These are phyloP conservation scores for Cyclophora punctaria DNA, from an alignment of 2,888 invertebrate genomes.

Conservation along the genomic window DNA sequence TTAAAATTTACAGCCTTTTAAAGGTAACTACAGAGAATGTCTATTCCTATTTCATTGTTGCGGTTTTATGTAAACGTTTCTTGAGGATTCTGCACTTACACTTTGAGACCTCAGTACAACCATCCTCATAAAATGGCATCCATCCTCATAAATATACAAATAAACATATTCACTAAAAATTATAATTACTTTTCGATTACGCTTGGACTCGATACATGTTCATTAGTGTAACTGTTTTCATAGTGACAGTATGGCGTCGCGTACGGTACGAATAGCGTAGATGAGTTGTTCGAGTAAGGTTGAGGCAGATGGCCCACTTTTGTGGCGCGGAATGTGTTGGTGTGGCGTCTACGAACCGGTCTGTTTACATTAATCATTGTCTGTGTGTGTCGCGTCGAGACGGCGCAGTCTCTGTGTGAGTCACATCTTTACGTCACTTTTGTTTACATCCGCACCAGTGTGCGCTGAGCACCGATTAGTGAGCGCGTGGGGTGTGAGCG, in stretches of 20 bases:
- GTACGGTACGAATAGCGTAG: conserved; percentile 21
- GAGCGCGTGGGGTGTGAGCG: too few species aligned
- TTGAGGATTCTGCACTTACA: too few species aligned
- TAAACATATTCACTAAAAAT: too few species aligned
- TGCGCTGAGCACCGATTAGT: conserved; percentile 14
- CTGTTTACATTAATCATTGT: conserved; percentile 67
- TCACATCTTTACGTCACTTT: conserved; percentile 63
- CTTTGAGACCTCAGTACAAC: too few species aligned
- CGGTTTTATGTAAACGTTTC: too few species aligned
- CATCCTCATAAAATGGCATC: too few species aligned
- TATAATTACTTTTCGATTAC: too few species aligned
- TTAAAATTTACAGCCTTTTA: conserved; percentile 4
- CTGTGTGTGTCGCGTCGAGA: conserved; percentile 38
- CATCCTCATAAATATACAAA: too few species aligned
- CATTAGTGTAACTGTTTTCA: too few species aligned
- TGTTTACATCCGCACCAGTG: conserved; percentile 57
- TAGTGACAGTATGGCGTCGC: neutral
- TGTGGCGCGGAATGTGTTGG: conserved; percentile 15
- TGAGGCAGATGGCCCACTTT: conserved; percentile 65
- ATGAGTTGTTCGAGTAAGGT: conserved; percentile 25
- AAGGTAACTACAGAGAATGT: conserved; percentile 2
- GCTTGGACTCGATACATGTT: too few species aligned
- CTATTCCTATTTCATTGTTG: neutral
- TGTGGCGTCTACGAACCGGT: conserved; percentile 47
- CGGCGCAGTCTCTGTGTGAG: conserved; percentile 44